Conservation (phyloP, 2,797 vertebrate genomes). For the Kryptopterus vitreolus region DNA sequence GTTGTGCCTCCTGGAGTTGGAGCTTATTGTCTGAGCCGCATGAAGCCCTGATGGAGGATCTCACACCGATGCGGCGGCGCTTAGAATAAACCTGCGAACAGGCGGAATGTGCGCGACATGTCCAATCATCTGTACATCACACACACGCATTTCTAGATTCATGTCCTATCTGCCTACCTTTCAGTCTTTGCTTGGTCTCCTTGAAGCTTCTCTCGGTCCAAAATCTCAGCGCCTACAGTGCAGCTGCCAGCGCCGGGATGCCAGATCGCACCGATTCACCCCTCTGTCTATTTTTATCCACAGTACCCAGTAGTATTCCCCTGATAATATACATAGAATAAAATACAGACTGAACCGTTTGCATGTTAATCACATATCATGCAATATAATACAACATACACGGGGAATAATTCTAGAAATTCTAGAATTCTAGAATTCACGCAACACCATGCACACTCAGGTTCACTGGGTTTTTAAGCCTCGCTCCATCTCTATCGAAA, state of each 20-base stretch:
- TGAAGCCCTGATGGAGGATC: no score
- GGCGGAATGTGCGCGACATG: not conserved
- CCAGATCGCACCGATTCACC: not conserved
- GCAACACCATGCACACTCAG: not conserved
- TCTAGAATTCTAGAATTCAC: no score
- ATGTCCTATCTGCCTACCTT: slow-evolving; percentile 42
- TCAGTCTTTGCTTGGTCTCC: slow-evolving; percentile 21
- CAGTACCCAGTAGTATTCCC: not conserved
- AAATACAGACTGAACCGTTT: not conserved
- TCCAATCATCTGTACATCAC: not conserved
- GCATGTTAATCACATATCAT: not conserved
- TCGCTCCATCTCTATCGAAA: no score
- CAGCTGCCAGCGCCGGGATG: slow-evolving; percentile 12
- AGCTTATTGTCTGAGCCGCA: no score
- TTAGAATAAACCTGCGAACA: not conserved
- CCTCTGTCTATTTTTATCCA: not conserved
- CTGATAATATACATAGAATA: no score
- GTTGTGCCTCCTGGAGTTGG: not conserved
- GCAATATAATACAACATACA: not conserved
- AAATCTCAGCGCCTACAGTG: slow-evolving; percentile 19
- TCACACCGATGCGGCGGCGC: not conserved
- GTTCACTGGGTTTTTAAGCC: not conserved
- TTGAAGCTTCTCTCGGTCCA: not conserved
- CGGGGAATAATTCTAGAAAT: not conserved
- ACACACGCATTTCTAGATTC: not conserved